phyloP scores from a whole-genome alignment of 2,797 vertebrate genomes.

The Cyclopterus lumpus region DNA sequence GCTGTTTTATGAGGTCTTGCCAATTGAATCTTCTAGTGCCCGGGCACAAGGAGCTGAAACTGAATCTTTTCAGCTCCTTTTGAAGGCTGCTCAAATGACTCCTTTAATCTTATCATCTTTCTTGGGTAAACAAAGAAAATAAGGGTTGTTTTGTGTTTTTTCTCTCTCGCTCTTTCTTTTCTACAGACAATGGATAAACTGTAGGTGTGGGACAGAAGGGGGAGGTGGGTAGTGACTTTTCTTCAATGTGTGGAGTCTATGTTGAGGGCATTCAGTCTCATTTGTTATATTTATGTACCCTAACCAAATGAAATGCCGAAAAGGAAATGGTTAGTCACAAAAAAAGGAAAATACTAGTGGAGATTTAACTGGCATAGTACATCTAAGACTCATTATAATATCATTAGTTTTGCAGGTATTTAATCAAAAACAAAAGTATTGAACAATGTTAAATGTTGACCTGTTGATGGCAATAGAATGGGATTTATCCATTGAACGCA shows the following conservation, averaged over 20 bases:
- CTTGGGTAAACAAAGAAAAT: not conserved
- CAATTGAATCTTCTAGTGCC: not conserved
- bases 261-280: not conserved
- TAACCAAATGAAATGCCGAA: not conserved
- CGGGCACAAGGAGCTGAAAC: not conserved
- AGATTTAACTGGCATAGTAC: not conserved
- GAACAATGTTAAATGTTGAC: not conserved
- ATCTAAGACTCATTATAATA: not conserved
- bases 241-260: not conserved
- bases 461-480: not conserved
- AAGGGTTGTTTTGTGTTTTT: not conserved
- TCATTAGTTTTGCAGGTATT: not conserved
- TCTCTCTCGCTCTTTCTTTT: not conserved
- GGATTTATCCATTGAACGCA: not conserved
- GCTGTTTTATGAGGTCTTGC: slow-evolving; percentile 8
- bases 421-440: not conserved
- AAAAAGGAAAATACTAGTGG: not conserved
- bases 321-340: not conserved
- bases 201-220: not conserved
- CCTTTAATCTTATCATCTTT: not conserved
- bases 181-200: no score
- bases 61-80: not conserved
- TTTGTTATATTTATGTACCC: not conserved
- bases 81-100: not conserved
- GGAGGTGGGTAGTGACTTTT: not conserved